Percentiles rank a stretch among this genome's conserved stretches.
Evolutionary conservation across 1,140 invertebrate genomes (phyloP).

Genomic region (Tetragnatha versicolor): DNA sequence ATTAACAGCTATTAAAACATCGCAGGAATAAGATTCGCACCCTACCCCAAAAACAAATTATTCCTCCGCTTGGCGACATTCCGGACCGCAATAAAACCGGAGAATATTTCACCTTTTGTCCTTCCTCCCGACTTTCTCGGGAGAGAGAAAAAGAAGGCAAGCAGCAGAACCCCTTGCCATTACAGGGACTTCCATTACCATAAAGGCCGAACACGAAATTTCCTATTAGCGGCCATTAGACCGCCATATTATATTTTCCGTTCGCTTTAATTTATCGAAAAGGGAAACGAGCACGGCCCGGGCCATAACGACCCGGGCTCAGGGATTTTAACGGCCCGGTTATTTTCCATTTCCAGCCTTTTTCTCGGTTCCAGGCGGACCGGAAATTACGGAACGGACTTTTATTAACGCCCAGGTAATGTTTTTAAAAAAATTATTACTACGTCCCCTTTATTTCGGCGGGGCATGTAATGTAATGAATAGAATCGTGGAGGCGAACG

Average conservation of each 20-base stretch:
- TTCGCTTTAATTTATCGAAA: constrained; percentile 43
- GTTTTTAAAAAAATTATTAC: constrained; percentile 16
- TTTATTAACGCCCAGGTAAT: constrained; percentile 29
- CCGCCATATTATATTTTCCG: constrained; percentile 37
- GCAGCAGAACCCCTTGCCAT: background rate
- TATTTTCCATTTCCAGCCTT: constrained; percentile 40
- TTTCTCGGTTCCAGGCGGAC: constrained; percentile 30
- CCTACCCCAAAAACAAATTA: too few species aligned
- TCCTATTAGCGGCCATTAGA: constrained; percentile 46
- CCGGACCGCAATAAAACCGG: too few species aligned
- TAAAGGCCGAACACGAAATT: constrained; percentile 43
- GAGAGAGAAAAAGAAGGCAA: background rate
- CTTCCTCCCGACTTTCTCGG: background rate
- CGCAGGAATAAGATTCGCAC: too few species aligned
- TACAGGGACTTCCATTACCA: constrained; percentile 34
- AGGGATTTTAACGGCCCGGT: constrained; percentile 27
- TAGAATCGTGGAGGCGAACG: too few species aligned
- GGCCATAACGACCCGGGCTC: background rate
- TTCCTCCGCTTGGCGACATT: too few species aligned
- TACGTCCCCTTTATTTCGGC: too few species aligned
- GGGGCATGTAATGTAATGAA: too few species aligned
- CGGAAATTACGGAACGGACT: constrained; percentile 37
- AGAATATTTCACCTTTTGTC: too few species aligned
- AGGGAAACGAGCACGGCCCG: background rate
- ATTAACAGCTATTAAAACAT: too few species aligned